Base-by-base conservation (phyloP, 2,113 vertebrate species). In the Cheilinus undulatus region DNA sequence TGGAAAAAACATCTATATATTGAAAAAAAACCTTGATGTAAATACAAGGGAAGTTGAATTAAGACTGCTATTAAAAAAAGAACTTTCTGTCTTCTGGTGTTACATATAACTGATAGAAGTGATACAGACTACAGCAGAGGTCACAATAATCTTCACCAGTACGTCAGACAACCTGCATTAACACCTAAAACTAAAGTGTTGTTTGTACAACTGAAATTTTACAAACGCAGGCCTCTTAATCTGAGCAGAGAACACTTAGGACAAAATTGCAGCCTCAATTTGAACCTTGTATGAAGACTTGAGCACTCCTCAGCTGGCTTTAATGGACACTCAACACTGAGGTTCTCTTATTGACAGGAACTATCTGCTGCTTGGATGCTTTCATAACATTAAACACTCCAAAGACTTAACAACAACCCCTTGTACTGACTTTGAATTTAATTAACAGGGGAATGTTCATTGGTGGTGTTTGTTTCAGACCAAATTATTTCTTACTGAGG, bases 361-460 rank as follows among this genome's bases (percentile, higher is more conserved):
- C 27, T 65, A 73, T 64, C 62, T 68, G 64, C 61, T 57, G 32
- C 17, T 27, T 43, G 59, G 51, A 54, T 63, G 69, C 40, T 72
- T 66, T 62, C 32, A 72, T 61, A 63, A 53, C 62, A 36, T 53
- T 30, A 68, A 88, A 78, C 67, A 20, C 61, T 71, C 56, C 45
- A 65, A 71, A 36, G 52, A 53, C 58, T 64, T n/a, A 24, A 69
- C 63, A 85, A 70, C 60, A 59, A n/a, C n/a, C n/a, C 46, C 73
- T 54, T 58, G 46, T 73, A n/a, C 42, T 34, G 53, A 60, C 76
- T 87, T 73, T 70, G 50, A 57, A 60, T 76, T 71, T 57, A 89
- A 86, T 84, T 87, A 68, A 85, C 73, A 82, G 61, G 72, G n/a
- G n/a, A 36, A 61, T 48, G 53, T 53, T 69, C 61, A 73, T 34